These are phyloP conservation scores for Omphaloscelis lunosa DNA, from an alignment of 2,888 invertebrate genomes.

Conservation along the genomic window DNA sequence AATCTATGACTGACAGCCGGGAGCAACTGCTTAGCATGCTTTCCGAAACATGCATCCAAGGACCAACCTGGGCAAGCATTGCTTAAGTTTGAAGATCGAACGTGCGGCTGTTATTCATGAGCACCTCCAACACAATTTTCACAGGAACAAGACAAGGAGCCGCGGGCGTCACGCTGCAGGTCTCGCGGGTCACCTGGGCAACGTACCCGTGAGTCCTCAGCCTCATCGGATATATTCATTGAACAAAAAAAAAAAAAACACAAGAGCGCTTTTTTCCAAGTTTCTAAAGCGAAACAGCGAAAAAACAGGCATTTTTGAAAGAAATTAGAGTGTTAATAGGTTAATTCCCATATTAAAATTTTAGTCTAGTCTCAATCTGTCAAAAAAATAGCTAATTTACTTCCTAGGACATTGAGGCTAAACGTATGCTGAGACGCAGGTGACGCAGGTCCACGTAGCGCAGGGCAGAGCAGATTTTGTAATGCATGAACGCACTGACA, in stretches of 20 bases:
- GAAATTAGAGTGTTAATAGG: no score
- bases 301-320: no score
- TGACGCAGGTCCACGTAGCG: no score
- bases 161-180: background rate
- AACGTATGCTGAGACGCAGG: no score
- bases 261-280: background rate
- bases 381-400: no score
- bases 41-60: background rate
- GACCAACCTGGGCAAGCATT: background rate
- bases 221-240: background rate
- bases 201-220: slow-evolving; percentile 4
- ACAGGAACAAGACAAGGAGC: background rate
- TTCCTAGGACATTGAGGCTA: no score
- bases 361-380: no score
- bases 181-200: background rate
- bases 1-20: background rate
- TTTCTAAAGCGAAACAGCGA: background rate
- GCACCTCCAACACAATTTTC: slow-evolving; percentile 2
- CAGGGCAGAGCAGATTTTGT: no score
- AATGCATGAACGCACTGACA: no score
- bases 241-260: background rate
- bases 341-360: no score
- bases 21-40: background rate
- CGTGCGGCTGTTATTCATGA: background rate
- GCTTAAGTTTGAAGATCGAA: background rate